phyloP scores from a whole-genome alignment of 1,140 invertebrate species.

The Branchinecta lindahli region DNA sequence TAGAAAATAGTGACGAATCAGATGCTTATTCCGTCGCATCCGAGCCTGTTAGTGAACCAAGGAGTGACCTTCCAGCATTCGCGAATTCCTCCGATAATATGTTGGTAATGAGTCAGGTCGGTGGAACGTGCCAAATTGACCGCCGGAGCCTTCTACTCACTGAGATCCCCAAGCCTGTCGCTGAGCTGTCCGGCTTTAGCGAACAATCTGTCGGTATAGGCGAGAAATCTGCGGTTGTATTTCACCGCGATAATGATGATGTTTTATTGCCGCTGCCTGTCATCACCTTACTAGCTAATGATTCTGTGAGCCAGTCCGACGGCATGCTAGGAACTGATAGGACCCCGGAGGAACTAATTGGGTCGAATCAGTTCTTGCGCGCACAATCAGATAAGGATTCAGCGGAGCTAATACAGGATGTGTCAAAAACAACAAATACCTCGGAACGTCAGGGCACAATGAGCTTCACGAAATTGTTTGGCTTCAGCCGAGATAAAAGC shows the following conservation, averaged over 20 bases:
- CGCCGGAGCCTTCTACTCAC: background rate
- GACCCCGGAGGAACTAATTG: too few species aligned
- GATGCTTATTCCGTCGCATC: conserved; percentile 6
- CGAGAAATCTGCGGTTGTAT: background rate
- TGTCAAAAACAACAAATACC: too few species aligned
- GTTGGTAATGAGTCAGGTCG: background rate
- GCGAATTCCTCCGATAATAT: too few species aligned
- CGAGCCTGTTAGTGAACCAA: background rate
- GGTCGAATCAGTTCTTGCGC: too few species aligned
- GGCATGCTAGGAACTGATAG: too few species aligned
- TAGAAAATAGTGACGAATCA: conserved; percentile 9
- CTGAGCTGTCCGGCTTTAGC: background rate
- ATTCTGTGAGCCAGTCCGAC: background rate
- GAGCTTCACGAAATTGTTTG: background rate
- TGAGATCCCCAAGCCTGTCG: background rate
- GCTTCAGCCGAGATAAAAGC: background rate
- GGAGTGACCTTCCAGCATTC: background rate
- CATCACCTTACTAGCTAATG: background rate
- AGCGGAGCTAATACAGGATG: too few species aligned
- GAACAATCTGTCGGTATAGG: background rate
- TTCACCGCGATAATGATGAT: background rate
- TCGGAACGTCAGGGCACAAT: too few species aligned
- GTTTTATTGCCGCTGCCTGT: background rate
- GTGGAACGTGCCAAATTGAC: background rate
- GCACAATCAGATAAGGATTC: too few species aligned